These are phyloP conservation scores for Drosophila nigrodunni DNA, from an alignment of 1,140 invertebrate species.

Conservation along the genomic window DNA sequence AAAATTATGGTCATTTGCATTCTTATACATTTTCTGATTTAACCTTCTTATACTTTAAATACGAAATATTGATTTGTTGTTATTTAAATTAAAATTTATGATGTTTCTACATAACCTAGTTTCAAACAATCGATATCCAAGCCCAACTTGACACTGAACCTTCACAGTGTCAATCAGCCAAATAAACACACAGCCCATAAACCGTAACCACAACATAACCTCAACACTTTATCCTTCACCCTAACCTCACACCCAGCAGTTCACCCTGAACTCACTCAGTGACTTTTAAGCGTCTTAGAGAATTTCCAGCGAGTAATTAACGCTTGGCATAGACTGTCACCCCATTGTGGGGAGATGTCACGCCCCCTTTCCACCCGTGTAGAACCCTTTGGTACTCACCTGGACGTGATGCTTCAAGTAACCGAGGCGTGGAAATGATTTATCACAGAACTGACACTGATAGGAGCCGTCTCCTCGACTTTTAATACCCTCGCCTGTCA, in stretches of 20 bases:
- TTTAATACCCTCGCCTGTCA: constrained; percentile 84
- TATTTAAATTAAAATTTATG: not conserved
- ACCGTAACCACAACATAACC: not conserved
- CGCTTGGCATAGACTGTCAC: constrained; percentile 21
- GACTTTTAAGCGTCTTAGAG: constrained; percentile 44
- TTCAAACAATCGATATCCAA: constrained; percentile 18
- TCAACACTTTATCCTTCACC: not conserved
- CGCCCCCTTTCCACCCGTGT: not conserved
- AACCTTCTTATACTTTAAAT: too few relatives aligned
- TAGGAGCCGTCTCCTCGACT: constrained; percentile 87
- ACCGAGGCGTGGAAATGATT: constrained; percentile 93
- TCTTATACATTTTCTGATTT: too few relatives aligned
- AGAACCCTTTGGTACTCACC: constrained; percentile 86
- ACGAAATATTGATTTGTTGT: not conserved
- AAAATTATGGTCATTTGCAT: too few relatives aligned
- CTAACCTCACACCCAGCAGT: constrained; percentile 2
- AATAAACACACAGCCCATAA: not conserved
- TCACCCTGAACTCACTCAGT: not conserved
- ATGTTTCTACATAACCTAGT: not conserved
- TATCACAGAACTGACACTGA: constrained; percentile 95
- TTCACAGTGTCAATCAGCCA: constrained; percentile 37
- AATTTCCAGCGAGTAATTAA: constrained; percentile 51
- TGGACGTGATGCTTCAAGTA: constrained; percentile 97
- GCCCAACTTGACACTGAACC: constrained; percentile 12
- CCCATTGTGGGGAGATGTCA: not conserved